Conservation (phyloP, 2,888 invertebrate genomes). For the Cylloceria caligata region DNA sequence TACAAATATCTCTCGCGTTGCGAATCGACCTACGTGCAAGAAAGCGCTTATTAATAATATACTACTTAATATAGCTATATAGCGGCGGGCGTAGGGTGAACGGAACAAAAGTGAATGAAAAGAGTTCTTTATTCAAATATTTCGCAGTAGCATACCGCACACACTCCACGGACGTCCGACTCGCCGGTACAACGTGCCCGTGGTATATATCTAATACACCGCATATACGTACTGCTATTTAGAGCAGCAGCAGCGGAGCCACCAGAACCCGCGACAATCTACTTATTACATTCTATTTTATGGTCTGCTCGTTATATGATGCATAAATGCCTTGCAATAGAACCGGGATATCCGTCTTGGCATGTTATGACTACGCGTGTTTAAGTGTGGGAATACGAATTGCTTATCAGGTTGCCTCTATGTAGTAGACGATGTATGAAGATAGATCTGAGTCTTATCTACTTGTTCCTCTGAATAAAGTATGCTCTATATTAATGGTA, state of each 20-base stretch:
- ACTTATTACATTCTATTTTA: conserved; percentile 66
- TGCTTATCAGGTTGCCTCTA: too few species aligned
- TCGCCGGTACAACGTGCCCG: conserved; percentile 60
- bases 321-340: conserved; percentile 53
- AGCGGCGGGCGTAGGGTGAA: conserved; percentile 69
- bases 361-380: conserved; percentile 55
- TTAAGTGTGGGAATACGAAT: conserved; percentile 18
- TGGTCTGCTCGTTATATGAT: conserved; percentile 54
- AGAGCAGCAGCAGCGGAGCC: conserved; percentile 37
- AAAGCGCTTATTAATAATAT: conserved; percentile 40
- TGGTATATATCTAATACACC: neutral
- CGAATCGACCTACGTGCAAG: neutral
- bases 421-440: too few species aligned
- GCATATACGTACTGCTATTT: conserved; percentile 33
- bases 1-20: conserved; percentile 76
- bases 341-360: conserved; percentile 55
- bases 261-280: conserved; percentile 48
- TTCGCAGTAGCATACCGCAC: conserved; percentile 70
- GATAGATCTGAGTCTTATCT: too few species aligned
- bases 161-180: conserved; percentile 65
- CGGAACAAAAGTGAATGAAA: conserved; percentile 78
- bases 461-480: too few species aligned
- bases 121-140: conserved; percentile 82
- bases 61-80: conserved; percentile 10
- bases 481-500: too few species aligned